Evolutionary conservation across 2,113 vertebrate genomes (phyloP), one percentile per base, ranked within the genome.

Genomic region (Poicephalus gulielmi): DNA sequence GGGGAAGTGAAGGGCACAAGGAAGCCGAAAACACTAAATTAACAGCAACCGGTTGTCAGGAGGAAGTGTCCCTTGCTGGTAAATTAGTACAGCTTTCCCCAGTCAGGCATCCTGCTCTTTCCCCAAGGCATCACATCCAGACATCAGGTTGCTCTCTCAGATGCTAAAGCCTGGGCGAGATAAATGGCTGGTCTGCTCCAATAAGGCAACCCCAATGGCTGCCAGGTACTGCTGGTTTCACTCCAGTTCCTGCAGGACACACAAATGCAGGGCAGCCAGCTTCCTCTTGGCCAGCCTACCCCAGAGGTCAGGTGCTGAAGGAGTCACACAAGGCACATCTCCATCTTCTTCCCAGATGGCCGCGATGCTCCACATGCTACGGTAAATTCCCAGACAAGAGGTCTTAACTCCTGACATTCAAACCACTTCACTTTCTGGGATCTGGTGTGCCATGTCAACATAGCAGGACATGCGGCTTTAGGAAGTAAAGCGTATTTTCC

Each of bases 401-500:
- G 73, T 75, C 1, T 0, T 44, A 90, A 70, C 59, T 92, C 71
- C 13, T 90, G 79, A 64, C 69, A 81, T 78, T 77, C 64, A 91
- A 88, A 66, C 57, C 8, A 25, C 88, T 86, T 66, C 33, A 12
- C 55, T 73, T 92, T 75, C 84, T 66, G 69, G 73, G 39, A 28
- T 22, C 77, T 3, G 28, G 55, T 2, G 3, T 3, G 12, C 73
- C 7, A 0, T 52, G 66, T 92, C 92, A 79, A 70, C 81, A 35
- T 28, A 57, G 66, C 52, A 53, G 47, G 83, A 79, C 10, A 28
- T 41, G 5, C 0, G 1, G 47, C 52, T 91, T 92, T 66, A 46
- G 77, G 67, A 89, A 66, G 44, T n/a, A 79, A 79, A 91, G 86
- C 35, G 1, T 76, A 19, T 96, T 89, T 87, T 91, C 44, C 74